Evolutionary conservation across 92 coral and sea anemone species (phyloP).

Genomic region (Zoanthus gigantus): DNA sequence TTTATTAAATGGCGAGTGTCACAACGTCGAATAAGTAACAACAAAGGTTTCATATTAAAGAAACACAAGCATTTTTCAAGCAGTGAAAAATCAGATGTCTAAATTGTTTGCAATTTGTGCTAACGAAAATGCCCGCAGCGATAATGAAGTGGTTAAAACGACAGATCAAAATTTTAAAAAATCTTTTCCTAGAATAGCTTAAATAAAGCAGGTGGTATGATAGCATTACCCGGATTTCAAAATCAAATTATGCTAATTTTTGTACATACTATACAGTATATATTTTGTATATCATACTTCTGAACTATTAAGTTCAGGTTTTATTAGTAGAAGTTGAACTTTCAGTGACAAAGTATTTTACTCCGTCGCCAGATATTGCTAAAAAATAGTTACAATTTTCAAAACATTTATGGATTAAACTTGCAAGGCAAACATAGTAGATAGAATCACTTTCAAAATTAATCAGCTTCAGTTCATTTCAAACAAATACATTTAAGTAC

Average conservation of each 20-base stretch:
- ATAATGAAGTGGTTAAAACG: slow-evolving; percentile 10
- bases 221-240: background rate
- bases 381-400: too few species aligned
- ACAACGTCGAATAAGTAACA: background rate
- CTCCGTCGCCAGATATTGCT: too few species aligned
- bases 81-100: background rate
- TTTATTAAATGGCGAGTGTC: background rate
- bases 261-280: too few species aligned
- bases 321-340: too few species aligned
- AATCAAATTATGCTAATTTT: background rate
- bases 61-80: background rate
- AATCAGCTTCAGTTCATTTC: too few species aligned
- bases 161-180: background rate
- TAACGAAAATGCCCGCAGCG: background rate
- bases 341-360: too few species aligned
- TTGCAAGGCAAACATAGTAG: too few species aligned
- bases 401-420: too few species aligned
- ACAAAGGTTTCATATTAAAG: background rate
- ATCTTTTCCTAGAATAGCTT: background rate
- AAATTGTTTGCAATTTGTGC: background rate
- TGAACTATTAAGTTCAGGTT: too few species aligned
- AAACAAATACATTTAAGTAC: too few species aligned
- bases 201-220: slow-evolving; percentile 2
- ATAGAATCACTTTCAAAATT: too few species aligned
- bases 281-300: too few species aligned